phyloP scores from a whole-genome alignment of 2,797 vertebrate genomes.

The Sciurus vulgaris region DNA sequence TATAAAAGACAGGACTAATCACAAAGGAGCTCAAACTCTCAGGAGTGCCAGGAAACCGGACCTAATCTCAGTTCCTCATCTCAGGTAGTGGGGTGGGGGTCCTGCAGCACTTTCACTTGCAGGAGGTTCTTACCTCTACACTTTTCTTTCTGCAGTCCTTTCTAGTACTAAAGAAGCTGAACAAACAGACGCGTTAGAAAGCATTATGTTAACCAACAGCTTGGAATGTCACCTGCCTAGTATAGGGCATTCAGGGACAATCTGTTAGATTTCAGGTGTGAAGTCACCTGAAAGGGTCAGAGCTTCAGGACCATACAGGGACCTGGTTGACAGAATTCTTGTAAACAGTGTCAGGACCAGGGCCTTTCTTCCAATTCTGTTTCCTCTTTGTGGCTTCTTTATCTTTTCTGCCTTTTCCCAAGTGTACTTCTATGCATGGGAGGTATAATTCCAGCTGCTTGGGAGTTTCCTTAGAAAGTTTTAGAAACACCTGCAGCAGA shows the following conservation, averaged over 20 bases:
- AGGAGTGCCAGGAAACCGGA: background rate
- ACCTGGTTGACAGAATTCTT: background rate
- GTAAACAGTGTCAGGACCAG: background rate
- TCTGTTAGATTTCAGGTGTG: background rate
- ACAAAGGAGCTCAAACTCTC: background rate
- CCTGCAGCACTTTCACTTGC: background rate
- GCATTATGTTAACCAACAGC: background rate
- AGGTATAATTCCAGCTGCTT: background rate
- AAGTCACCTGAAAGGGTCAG: background rate
- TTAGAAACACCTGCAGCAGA: background rate
- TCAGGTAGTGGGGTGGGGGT: fast-evolving
- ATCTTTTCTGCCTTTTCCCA: background rate
- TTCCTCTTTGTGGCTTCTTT: background rate
- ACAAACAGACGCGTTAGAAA: background rate
- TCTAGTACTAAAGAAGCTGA: background rate
- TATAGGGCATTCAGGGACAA: background rate
- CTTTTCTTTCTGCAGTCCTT: background rate
- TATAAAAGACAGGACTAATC: background rate
- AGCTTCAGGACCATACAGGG: background rate
- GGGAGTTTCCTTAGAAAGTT: background rate
- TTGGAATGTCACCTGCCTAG: background rate
- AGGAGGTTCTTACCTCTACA: background rate
- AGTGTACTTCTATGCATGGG: background rate
- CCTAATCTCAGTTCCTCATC: background rate
- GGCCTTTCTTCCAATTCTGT: background rate